phyloP scores from a whole-genome alignment of 2,888 invertebrate species.

The Salpingus planirostris region DNA sequence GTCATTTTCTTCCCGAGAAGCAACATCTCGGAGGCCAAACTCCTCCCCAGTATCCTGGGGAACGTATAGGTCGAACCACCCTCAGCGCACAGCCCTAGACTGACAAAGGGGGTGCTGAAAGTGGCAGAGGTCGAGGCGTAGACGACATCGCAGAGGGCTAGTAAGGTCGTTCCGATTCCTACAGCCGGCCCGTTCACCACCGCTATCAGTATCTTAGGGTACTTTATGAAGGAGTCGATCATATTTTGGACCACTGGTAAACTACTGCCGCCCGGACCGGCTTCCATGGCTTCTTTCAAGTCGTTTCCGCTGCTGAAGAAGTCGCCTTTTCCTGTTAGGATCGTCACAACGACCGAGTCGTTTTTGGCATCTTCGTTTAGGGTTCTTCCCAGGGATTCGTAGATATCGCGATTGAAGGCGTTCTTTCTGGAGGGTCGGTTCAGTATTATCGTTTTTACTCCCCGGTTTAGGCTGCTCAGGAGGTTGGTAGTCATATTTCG shows the following conservation, averaged over 20 bases:
- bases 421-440: slow-evolving; percentile 75
- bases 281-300: slow-evolving; percentile 30
- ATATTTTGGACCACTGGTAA: slow-evolving; percentile 41
- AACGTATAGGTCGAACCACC: slow-evolving; percentile 82
- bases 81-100: slow-evolving; percentile 79
- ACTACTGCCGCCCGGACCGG: slow-evolving; percentile 1
- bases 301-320: slow-evolving; percentile 86
- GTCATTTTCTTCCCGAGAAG: slow-evolving; percentile 65
- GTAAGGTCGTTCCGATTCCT: slow-evolving; percentile 79
- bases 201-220: slow-evolving; percentile 80
- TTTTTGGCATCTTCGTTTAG: slow-evolving; percentile 62
- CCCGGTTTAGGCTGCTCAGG: too few species aligned
- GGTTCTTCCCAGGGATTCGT: slow-evolving; percentile 52
- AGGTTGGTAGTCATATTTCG: too few species aligned
- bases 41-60: slow-evolving; percentile 73
- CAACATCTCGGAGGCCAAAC: slow-evolving; percentile 51
- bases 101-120: slow-evolving; percentile 81
- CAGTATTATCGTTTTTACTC: slow-evolving; percentile 52
- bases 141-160: slow-evolving; percentile 79
- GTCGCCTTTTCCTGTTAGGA: slow-evolving; percentile 71
- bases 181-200: slow-evolving; percentile 92
- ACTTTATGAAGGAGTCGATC: slow-evolving; percentile 69
- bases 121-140: slow-evolving; percentile 81
- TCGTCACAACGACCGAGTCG: slow-evolving; percentile 56
- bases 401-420: slow-evolving; percentile 63